Evolutionary conservation across 2,888 invertebrate genomes (phyloP).

Genomic region (Limenitis camilla): DNA sequence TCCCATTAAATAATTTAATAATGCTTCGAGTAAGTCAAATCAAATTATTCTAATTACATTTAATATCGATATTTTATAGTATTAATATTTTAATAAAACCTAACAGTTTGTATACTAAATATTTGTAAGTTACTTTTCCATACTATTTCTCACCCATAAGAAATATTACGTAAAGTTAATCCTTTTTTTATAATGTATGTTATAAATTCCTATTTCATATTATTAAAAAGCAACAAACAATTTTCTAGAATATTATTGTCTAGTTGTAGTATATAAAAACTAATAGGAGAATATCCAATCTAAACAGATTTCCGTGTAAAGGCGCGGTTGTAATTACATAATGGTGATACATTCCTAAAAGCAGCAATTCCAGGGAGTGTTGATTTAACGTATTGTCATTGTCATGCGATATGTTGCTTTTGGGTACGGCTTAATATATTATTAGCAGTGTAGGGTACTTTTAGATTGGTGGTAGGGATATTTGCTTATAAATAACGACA

Average conservation of each 20-base stretch:
- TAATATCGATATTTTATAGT: too few species aligned
- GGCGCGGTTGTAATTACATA: constrained; percentile 18
- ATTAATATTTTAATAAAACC: too few species aligned
- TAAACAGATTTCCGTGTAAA: constrained; percentile 3
- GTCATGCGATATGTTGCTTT: constrained; percentile 6
- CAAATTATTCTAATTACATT: too few species aligned
- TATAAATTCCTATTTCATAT: neutral
- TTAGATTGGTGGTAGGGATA: too few species aligned
- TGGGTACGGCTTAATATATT: neutral
- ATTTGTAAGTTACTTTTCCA: too few species aligned
- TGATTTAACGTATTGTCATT: constrained; percentile 16
- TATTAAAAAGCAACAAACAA: neutral
- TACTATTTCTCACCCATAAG: too few species aligned
- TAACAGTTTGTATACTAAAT: too few species aligned
- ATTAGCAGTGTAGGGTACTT: too few species aligned
- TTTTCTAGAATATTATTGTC: neutral
- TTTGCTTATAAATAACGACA: too few species aligned
- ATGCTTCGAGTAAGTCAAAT: too few species aligned
- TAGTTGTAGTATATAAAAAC: neutral
- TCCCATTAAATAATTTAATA: too few species aligned
- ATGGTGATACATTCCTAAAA: constrained; percentile 18
- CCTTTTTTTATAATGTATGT: neutral
- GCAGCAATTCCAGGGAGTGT: constrained; percentile 18
- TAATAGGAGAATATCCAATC: neutral
- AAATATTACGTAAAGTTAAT: too few species aligned